Percentiles rank a stretch among this genome's conserved stretches.
These are phyloP conservation scores for Poecilia picta DNA, from an alignment of 2,797 vertebrate species.

Conservation along the genomic window DNA sequence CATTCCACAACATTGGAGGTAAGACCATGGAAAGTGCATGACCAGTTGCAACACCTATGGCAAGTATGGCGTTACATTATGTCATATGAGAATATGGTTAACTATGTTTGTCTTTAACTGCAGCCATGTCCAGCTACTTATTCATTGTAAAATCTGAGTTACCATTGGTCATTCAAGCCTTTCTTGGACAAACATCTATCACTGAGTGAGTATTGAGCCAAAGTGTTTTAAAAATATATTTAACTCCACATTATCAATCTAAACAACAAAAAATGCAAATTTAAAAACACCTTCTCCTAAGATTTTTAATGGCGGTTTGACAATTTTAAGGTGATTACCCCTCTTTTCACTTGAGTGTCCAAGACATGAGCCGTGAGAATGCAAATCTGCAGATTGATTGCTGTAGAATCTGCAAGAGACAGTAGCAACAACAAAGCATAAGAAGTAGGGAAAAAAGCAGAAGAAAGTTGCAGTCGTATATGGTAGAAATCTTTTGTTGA, in stretches of 20 bases:
- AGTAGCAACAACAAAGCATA: no score
- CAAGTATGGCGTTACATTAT: background rate
- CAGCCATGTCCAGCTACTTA: slow-evolving; percentile 92
- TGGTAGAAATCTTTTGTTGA: no score
- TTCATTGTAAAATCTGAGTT: slow-evolving; percentile 91
- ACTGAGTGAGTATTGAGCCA: slow-evolving; percentile 75
- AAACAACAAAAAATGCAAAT: background rate
- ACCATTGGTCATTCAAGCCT: slow-evolving; percentile 87
- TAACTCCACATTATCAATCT: background rate
- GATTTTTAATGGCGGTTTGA: background rate
- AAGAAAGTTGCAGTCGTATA: no score
- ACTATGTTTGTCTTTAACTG: slow-evolving; percentile 21
- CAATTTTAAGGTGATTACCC: background rate
- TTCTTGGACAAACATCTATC: slow-evolving; percentile 74
- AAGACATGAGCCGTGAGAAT: no score
- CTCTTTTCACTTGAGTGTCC: no score
- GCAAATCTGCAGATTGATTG: no score
- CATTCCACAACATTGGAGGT: slow-evolving; percentile 90
- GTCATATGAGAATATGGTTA: background rate
- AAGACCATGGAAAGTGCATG: slow-evolving; percentile 33
- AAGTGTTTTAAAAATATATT: slow-evolving; percentile 4
- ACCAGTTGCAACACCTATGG: background rate
- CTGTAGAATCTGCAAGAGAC: no score
- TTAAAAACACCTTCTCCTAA: background rate
- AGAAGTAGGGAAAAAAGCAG: no score